phyloP scores from a whole-genome alignment of 92 coral and sea anemone genomes.

The Porites evermanni region DNA sequence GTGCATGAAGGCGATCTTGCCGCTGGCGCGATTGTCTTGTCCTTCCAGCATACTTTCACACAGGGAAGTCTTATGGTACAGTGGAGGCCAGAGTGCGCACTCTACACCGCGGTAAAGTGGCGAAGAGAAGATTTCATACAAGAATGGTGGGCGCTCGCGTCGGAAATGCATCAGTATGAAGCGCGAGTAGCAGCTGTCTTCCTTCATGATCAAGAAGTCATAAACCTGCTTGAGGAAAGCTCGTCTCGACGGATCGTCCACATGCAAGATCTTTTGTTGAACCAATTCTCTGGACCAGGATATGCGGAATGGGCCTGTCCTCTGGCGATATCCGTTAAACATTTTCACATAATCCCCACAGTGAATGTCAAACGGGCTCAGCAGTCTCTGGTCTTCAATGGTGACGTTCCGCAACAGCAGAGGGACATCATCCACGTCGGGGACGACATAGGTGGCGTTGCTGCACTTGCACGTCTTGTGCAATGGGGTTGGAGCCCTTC shows the following conservation, averaged over 20 bases:
- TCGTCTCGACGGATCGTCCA: neutral
- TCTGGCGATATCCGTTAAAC: conserved; percentile 13
- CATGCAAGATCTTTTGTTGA: neutral
- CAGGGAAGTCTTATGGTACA: neutral
- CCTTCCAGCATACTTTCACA: conserved; percentile 10
- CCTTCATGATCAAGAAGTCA: neutral
- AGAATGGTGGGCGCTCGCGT: neutral
- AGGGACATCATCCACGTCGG: neutral
- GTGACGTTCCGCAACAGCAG: neutral
- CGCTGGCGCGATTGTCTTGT: too few species aligned
- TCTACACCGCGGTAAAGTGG: conserved; percentile 4
- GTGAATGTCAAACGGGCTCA: conserved; percentile 34
- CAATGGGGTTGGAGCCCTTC: neutral
- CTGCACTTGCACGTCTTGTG: conserved; percentile 5
- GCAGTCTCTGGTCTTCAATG: neutral
- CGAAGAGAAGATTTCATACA: neutral
- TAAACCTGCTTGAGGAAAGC: neutral
- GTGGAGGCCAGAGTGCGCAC: neutral
- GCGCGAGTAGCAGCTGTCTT: neutral
- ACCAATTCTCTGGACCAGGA: neutral
- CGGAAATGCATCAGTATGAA: neutral
- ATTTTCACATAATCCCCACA: conserved; percentile 13
- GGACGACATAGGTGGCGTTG: neutral
- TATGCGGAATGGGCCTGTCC: conserved; percentile 6
- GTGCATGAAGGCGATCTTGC: too few species aligned